Evolutionary conservation across 2,888 invertebrate species (phyloP).

Genomic region (Antheraea yamamai): DNA sequence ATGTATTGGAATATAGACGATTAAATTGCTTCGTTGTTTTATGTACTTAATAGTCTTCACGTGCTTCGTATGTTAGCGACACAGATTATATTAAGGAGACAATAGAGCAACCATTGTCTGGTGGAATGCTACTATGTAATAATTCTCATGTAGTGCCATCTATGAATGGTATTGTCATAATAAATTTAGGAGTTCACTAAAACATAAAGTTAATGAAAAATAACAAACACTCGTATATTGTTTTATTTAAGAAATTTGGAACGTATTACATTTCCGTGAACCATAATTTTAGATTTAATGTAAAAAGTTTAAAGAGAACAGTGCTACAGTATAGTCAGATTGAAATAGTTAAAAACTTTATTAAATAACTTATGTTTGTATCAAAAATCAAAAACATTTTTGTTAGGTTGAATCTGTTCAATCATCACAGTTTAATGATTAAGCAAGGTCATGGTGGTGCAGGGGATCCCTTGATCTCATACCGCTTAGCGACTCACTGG

Average conservation of each 20-base stretch:
- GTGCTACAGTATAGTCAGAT: not conserved
- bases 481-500: slow-evolving; percentile 42
- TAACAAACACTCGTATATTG: not conserved
- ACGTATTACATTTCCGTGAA: not conserved
- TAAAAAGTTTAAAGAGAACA: not conserved
- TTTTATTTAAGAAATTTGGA: not conserved
- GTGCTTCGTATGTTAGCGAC: slow-evolving; percentile 9
- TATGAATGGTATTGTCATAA: slow-evolving; percentile 49
- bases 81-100: slow-evolving; percentile 14
- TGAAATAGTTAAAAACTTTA: not conserved
- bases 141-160: slow-evolving; percentile 50
- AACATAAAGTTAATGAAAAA: not conserved
- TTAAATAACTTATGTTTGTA: not conserved
- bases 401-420: slow-evolving; percentile 16
- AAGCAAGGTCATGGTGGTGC: slow-evolving; percentile 23
- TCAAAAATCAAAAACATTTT: not conserved
- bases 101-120: slow-evolving; percentile 58
- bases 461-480: slow-evolving; percentile 39
- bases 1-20: slow-evolving; percentile 46
- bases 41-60: slow-evolving; percentile 49
- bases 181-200: not conserved
- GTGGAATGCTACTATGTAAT: slow-evolving; percentile 68
- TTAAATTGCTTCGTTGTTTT: slow-evolving; percentile 58
- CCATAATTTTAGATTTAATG: not conserved
- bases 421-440: slow-evolving; percentile 26